Percentiles rank a stretch among this genome's conserved stretches.
phyloP scores from a whole-genome alignment of 2,113 vertebrate species.

The Actinemys pallida region DNA sequence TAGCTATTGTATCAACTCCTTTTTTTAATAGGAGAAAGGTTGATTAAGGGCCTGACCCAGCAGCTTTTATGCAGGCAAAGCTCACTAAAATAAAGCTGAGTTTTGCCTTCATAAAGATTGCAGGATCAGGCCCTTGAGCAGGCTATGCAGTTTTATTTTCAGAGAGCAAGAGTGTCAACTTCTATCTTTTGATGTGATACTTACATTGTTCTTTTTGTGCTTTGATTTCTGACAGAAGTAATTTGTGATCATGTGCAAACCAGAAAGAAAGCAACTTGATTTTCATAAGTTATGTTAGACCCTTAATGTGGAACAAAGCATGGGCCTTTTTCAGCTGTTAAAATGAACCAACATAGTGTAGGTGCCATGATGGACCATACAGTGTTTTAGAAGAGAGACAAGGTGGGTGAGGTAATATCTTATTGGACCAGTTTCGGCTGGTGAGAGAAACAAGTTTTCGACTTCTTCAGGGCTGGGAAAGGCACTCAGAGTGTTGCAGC shows the following conservation, averaged over 20 bases:
- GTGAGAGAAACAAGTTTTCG: background rate
- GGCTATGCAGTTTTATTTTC: background rate
- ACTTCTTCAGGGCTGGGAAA: background rate
- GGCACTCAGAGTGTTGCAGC: too few species aligned
- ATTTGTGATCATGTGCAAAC: rapidly evolving
- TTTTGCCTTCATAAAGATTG: background rate
- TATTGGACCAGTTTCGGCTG: background rate
- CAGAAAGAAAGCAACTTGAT: background rate
- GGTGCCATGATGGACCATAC: background rate
- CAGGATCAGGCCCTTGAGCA: background rate
- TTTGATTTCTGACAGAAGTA: background rate
- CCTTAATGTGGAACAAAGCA: background rate
- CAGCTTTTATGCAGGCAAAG: background rate
- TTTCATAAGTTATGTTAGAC: background rate
- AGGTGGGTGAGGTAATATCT: background rate
- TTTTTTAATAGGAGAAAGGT: background rate
- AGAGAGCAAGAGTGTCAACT: background rate
- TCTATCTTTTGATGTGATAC: background rate
- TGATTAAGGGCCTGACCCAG: background rate
- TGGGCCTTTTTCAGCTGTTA: background rate
- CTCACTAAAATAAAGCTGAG: background rate
- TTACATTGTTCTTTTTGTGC: background rate
- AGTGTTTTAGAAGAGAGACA: background rate
- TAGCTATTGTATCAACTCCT: background rate
- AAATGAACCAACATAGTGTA: background rate